Evolutionary conservation across 2,113 vertebrate species (phyloP).

Genomic region (Morone chrysops): DNA sequence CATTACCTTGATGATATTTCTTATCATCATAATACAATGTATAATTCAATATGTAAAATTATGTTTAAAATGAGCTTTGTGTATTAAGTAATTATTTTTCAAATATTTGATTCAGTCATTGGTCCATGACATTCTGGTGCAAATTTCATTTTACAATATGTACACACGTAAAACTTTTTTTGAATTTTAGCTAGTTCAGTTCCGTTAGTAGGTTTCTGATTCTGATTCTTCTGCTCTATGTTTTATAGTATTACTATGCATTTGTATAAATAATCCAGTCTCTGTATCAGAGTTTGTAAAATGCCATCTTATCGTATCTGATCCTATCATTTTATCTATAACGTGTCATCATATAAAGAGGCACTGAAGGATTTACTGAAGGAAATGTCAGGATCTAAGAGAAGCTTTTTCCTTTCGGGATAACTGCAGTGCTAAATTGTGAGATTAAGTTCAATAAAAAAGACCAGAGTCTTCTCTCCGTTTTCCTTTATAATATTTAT

Average conservation of each 20-base stretch:
- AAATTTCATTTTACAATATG: neutral
- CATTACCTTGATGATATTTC: neutral
- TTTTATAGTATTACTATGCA: neutral
- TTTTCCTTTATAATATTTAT: slow-evolving; percentile 86
- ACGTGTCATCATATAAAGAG: neutral
- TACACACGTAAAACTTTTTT: neutral
- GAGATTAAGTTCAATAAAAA: slow-evolving; percentile 23
- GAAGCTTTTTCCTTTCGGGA: neutral
- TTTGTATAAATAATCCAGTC: neutral
- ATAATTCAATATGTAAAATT: neutral
- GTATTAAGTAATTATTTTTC: neutral
- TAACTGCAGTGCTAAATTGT: neutral
- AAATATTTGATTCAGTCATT: neutral
- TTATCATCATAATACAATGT: neutral
- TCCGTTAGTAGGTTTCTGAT: neutral
- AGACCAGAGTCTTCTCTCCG: slow-evolving; percentile 2
- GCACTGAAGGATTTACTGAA: neutral
- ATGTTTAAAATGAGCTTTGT: neutral
- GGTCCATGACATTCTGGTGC: too few species aligned
- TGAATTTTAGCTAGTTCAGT: neutral
- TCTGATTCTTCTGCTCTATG: neutral
- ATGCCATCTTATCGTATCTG: slow-evolving; percentile 13
- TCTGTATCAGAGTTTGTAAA: neutral
- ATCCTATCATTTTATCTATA: neutral
- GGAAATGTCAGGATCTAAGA: slow-evolving; percentile 15